These are phyloP conservation scores for Diadophis punctatus DNA, from an alignment of 2,113 vertebrate genomes.

Conservation along the genomic window DNA sequence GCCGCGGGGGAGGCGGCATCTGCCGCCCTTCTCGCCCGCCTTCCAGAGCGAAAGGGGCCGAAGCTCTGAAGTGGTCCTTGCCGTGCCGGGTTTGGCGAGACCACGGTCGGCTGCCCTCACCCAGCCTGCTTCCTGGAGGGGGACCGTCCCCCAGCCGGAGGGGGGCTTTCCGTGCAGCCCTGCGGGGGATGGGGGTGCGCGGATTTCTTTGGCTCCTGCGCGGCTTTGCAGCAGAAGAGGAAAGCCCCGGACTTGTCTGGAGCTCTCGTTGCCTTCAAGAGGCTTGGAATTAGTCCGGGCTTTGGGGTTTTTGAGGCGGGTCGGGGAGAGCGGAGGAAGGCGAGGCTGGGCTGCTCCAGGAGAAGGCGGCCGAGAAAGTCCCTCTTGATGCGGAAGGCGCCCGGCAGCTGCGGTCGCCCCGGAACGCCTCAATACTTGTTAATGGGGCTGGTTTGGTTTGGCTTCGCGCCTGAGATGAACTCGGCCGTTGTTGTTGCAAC, in stretches of 20 bases:
- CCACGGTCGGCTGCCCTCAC: background rate
- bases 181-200: fast-evolving
- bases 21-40: background rate
- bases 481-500: background rate
- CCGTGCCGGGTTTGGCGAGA: background rate
- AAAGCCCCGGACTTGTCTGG: background rate
- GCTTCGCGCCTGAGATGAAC: background rate
- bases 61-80: background rate
- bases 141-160: background rate
- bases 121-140: background rate
- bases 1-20: background rate
- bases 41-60: background rate
- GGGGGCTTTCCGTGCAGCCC: background rate
- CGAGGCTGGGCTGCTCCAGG: background rate
- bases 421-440: background rate
- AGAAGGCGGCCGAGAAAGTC: background rate
- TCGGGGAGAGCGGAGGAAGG: background rate
- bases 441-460: background rate
- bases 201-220: background rate
- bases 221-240: background rate
- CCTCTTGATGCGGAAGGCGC: background rate
- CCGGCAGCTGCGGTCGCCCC: background rate
- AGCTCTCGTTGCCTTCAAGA: background rate
- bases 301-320: background rate
- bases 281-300: background rate